These are phyloP conservation scores for Nebria ingens DNA, from an alignment of 1,140 invertebrate genomes.

Conservation along the genomic window DNA sequence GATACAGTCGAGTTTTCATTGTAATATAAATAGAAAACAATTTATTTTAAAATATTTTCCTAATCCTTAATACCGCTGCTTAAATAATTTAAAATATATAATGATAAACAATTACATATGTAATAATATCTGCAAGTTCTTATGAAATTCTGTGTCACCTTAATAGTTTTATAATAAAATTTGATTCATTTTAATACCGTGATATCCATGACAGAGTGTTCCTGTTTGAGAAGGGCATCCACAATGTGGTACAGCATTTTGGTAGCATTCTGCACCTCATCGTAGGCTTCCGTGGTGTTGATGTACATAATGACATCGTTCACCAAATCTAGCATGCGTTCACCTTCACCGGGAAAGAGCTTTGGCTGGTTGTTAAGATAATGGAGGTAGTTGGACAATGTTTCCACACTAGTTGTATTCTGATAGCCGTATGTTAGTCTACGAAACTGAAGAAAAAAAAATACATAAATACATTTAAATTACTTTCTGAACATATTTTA, in stretches of 20 bases:
- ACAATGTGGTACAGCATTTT: slow-evolving; percentile 39
- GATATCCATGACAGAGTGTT: slow-evolving; percentile 39
- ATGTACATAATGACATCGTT: slow-evolving; percentile 41
- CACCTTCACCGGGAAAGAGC: slow-evolving; percentile 46
- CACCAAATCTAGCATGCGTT: slow-evolving; percentile 39
- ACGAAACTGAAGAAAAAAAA: too few relatives aligned
- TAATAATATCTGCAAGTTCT: too few relatives aligned
- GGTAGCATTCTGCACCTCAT: slow-evolving; percentile 32
- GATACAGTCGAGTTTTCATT: too few relatives aligned
- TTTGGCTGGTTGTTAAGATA: slow-evolving; percentile 21
- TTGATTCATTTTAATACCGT: too few relatives aligned
- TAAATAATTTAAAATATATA: too few relatives aligned
- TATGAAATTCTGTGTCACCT: too few relatives aligned
- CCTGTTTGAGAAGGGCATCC: slow-evolving; percentile 37
- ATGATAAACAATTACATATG: too few relatives aligned
- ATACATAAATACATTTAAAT: slow-evolving; percentile 14
- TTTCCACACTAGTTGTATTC: slow-evolving; percentile 42
- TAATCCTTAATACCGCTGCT: too few relatives aligned
- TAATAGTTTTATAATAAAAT: too few relatives aligned
- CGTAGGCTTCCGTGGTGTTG: slow-evolving; percentile 28
- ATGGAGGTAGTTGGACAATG: slow-evolving; percentile 31
- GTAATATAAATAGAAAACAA: too few relatives aligned
- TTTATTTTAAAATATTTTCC: too few relatives aligned
- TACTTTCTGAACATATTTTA: slow-evolving; percentile 10
- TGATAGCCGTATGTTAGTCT: slow-evolving; percentile 54